phyloP scores from a whole-genome alignment of 1,140 invertebrate genomes.

The Heliconius nattereri region DNA sequence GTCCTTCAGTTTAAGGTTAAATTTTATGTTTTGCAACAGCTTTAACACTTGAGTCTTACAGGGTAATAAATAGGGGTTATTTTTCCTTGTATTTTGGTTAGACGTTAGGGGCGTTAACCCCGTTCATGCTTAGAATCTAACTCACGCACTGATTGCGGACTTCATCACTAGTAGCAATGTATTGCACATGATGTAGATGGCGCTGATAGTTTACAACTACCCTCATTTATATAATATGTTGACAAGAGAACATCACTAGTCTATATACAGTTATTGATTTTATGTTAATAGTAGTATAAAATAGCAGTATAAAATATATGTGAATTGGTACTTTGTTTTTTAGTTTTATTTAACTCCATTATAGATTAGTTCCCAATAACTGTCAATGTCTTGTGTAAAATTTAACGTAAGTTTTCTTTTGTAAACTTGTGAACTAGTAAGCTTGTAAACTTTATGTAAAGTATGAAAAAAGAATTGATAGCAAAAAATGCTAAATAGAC shows the following conservation, averaged over 20 bases:
- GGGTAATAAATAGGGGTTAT: constrained; percentile 23
- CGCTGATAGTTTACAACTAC: constrained; percentile 40
- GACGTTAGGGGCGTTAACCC: constrained; percentile 32
- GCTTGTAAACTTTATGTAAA: too few relatives aligned
- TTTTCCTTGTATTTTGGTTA: constrained; percentile 9
- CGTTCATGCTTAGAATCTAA: constrained; percentile 42
- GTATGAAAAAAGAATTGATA: too few relatives aligned
- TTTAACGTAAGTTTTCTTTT: too few relatives aligned
- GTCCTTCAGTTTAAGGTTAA: constrained; percentile 11
- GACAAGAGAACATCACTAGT: neutral
- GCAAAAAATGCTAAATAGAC: too few relatives aligned
- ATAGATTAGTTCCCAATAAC: too few relatives aligned
- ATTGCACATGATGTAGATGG: constrained; percentile 40
- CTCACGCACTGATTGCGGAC: constrained; percentile 43
- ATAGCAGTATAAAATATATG: too few relatives aligned
- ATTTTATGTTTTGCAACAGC: constrained; percentile 5
- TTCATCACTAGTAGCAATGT: constrained; percentile 43
- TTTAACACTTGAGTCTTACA: constrained; percentile 3
- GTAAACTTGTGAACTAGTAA: too few relatives aligned
- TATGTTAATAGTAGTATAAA: too few relatives aligned
- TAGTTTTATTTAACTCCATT: too few relatives aligned
- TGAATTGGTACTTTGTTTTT: neutral
- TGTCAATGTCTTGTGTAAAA: too few relatives aligned
- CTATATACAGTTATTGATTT: neutral
- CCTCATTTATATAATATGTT: constrained; percentile 18